Percentiles rank a stretch among this genome's conserved stretches.
These are phyloP conservation scores for Drosophila silvestris DNA, from an alignment of 2,888 invertebrate species.

Conservation along the genomic window DNA sequence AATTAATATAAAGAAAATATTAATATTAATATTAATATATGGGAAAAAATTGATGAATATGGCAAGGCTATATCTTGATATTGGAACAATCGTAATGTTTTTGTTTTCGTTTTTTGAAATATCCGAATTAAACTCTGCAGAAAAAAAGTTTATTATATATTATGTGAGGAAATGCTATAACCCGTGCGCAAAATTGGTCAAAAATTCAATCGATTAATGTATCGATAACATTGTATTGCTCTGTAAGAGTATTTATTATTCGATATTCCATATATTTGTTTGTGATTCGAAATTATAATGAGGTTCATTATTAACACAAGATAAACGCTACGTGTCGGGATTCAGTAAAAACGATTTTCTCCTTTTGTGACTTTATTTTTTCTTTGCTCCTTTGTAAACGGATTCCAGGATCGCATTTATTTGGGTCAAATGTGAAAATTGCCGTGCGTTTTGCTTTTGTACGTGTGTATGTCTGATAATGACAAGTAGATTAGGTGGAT, in stretches of 20 bases:
- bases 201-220: neutral
- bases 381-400: neutral
- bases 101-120: neutral
- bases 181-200: neutral
- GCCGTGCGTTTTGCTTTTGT: constrained; percentile 4
- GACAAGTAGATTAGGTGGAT: constrained; percentile 42
- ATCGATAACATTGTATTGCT: neutral
- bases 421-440: constrained; percentile 45
- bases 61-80: neutral
- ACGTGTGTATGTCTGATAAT: constrained; percentile 27
- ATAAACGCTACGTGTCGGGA: constrained; percentile 64
- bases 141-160: neutral
- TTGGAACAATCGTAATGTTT: neutral
- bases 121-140: accelerated
- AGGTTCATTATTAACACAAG: constrained; percentile 69
- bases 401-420: constrained; percentile 14
- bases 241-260: constrained; percentile 10
- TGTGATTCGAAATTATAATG: constrained; percentile 67
- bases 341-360: constrained; percentile 26
- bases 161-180: too few species aligned
- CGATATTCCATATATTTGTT: neutral
- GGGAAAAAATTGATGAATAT: neutral
- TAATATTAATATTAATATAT: neutral
- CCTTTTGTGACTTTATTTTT: constrained; percentile 12
- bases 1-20: neutral